phyloP scores from a whole-genome alignment of 2,113 vertebrate genomes.

The Coptodon bakossiorum region DNA sequence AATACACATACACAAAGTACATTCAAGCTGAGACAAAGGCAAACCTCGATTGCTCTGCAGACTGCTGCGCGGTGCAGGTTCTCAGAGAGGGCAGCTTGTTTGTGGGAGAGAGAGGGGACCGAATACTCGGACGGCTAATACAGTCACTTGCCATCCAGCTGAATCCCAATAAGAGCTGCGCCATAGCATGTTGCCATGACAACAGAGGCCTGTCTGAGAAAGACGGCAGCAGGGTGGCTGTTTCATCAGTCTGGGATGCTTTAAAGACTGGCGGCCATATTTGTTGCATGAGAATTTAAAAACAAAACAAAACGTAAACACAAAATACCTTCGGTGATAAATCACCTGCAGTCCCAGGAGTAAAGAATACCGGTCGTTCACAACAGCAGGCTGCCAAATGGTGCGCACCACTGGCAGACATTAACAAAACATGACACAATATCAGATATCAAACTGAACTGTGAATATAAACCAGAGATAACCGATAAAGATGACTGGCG shows the following conservation, averaged over 20 bases:
- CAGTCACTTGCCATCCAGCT: constrained; percentile 58
- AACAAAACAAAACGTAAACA: neutral
- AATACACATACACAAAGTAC: constrained; percentile 8
- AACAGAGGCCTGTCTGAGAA: constrained; percentile 83
- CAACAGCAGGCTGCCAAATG: neutral
- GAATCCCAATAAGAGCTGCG: constrained; percentile 85
- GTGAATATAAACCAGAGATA: neutral
- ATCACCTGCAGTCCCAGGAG: neutral
- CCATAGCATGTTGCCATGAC: constrained; percentile 91
- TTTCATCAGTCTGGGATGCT: constrained; percentile 45
- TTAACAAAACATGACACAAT: neutral
- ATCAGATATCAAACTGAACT: neutral
- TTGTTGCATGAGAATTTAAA: constrained; percentile 1
- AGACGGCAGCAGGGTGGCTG: constrained; percentile 51
- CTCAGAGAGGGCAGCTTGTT: constrained; percentile 32
- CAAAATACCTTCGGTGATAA: neutral
- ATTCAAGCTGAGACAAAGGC: constrained; percentile 26
- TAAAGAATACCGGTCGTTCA: neutral
- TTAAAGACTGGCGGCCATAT: constrained; percentile 45
- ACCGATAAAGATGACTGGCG: neutral
- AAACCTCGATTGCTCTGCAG: constrained; percentile 15
- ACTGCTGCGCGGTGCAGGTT: constrained; percentile 16
- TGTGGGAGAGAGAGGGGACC: constrained; percentile 18
- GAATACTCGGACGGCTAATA: constrained; percentile 53
- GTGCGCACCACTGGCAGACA: neutral